Base-by-base conservation (phyloP, 2,797 vertebrate species). In the Neopelma chrysocephalum region DNA sequence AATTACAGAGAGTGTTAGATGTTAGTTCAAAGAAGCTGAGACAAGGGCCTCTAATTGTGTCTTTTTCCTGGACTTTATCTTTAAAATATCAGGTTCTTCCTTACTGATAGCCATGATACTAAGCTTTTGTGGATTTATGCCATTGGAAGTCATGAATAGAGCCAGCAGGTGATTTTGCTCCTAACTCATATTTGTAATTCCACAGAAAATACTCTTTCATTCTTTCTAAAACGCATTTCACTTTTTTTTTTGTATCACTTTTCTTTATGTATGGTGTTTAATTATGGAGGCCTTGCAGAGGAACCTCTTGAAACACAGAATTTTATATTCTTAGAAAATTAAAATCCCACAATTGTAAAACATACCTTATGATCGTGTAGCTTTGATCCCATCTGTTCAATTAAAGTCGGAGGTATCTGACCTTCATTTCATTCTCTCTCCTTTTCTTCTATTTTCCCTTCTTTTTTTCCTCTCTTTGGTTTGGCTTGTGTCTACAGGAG, bases 21-120 rank as follows among this genome's bases (percentile, higher is more conserved):
- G 27, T 68, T 88, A 62, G 77, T 89, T 87, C 58, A 95, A 82
- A 94, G 48, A 91, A 73, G 38, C 21, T 51, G 47, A 90, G 58
- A 81, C 29, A 38, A 78, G 15, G 19, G 8, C 4, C 9, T 86
- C 34, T 75, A 61, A 51, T 76, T 87, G 19, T 77, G 26, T 50
- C 21, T 51, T 50, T 83, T 91, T 90, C 51, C 54, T 54, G 34
- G 36, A 29, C 43, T 94, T 76, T 72, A 42, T 34, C n/a, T 29
- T 60, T 68, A 71, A 82, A 78, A 51, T 58, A 61, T 12, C 10
- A 57, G 3, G 18, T 45, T 83, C 42, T 58, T 94, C 43, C 43
- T 84, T 72, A 48, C 54, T 81, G 36, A 27, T 13, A 70, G 29
- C 14, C 25, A 65, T 12, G 3, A 89, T 31, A 27, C 1, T 45